Base-by-base conservation (phyloP, 2,888 invertebrate genomes). In the Quadroppia sp. region DNA sequence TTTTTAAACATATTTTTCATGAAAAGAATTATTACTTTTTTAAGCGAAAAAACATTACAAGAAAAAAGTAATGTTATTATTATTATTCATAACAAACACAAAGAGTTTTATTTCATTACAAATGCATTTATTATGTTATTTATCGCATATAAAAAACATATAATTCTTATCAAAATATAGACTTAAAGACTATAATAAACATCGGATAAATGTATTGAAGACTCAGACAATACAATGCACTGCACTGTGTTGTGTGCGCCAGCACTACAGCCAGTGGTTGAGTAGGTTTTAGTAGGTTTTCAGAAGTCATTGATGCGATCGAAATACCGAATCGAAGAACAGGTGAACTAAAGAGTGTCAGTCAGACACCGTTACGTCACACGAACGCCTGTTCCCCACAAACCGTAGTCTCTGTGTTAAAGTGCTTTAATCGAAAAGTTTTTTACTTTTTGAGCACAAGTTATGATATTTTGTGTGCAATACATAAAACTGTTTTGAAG, bases 271-370 rank as follows among this genome's bases (percentile, higher is more conserved):
- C 61, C 61, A 61, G 61, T 61, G 61, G 61, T 61, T 17, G 61
- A 61, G 61, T 61, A 61, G 67, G 67, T 67, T 67, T 67, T 40
- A 67, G 40, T 67, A 23, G 67, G 20, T 42, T 67, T 67, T 67
- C 13, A 11, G 40, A 36, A 59, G 67, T 67, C 67, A 67, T 67
- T 67, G 42, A 67, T 23, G 67, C 42, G 42, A 67, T 67, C 6
- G 40, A 15, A 32, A 50, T 20, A 67, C 67, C 11, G 67, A 67
- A 40, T 67, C 23, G 67, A 67, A 67, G n/a, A 67, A 42, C 67
- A 67, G 67, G 40, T 67, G 67, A 67, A 67, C 67, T 67, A 67
- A 30, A 40, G 67, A 67, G 67, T 40, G 67, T 40, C 67, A 67
- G 42, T 15, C 11, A 6, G 42, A 40, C 42, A 40, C n/a, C 2